These are phyloP conservation scores for Brachypalpus laphriformis DNA, from an alignment of 2,888 invertebrate species.

Conservation along the genomic window DNA sequence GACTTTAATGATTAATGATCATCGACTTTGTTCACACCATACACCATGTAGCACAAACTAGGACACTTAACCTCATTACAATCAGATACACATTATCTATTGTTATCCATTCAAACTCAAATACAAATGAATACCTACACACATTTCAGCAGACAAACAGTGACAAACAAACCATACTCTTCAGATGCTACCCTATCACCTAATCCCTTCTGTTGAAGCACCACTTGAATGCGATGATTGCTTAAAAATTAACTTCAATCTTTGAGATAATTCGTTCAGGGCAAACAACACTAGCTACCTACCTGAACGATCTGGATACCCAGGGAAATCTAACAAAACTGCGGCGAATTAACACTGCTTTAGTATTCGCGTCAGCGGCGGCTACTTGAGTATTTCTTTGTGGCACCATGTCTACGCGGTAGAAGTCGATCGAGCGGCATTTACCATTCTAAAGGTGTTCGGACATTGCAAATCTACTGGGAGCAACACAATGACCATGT, in stretches of 20 bases:
- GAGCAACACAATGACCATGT: constrained; percentile 72
- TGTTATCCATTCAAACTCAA: constrained; percentile 43
- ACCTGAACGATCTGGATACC: constrained; percentile 48
- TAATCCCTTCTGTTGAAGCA: constrained; percentile 9
- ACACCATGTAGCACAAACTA: constrained; percentile 23
- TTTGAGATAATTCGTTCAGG: constrained; percentile 70
- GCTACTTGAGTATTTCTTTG: constrained; percentile 70
- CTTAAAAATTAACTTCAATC: constrained; percentile 70
- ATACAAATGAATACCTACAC: constrained; percentile 50
- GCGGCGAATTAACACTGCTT: constrained; percentile 31
- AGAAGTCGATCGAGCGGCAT: constrained; percentile 66
- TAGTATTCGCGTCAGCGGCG: constrained; percentile 34
- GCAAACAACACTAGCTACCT: constrained; percentile 31
- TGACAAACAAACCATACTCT: constrained; percentile 39
- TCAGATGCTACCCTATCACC: constrained; percentile 24
- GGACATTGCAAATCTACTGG: constrained; percentile 67
- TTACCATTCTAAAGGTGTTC: constrained; percentile 63
- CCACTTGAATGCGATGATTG: constrained; percentile 62
- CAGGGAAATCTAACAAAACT: constrained; percentile 48
- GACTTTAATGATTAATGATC: constrained; percentile 66
- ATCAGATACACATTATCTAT: constrained; percentile 42
- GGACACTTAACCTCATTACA: constrained; percentile 70
- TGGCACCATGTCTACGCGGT: constrained; percentile 58
- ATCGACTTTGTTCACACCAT: constrained; percentile 54
- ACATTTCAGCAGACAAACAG: constrained; percentile 37